These are phyloP conservation scores for Nothobranchius kuhntae DNA, from an alignment of 2,113 vertebrate genomes.

Conservation along the genomic window DNA sequence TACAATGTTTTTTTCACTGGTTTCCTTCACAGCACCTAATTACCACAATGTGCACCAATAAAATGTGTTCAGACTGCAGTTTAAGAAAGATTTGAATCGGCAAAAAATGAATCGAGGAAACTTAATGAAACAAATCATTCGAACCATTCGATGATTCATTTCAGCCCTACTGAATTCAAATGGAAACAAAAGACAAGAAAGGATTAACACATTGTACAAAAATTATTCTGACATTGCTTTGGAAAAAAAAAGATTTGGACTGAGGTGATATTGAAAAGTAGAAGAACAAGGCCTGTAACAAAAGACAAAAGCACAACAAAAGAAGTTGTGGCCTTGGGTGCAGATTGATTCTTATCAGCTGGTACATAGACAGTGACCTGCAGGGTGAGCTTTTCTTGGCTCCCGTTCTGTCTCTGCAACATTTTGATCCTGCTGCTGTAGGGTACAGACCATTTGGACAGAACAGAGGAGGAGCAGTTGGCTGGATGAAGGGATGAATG, in stretches of 20 bases:
- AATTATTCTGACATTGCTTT: conserved; percentile 44
- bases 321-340: conserved; percentile 59
- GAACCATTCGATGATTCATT: too few species aligned
- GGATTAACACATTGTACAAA: conserved; percentile 28
- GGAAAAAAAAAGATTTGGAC: conserved; percentile 38
- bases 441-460: conserved; percentile 42
- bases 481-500: conserved; percentile 26
- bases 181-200: conserved; percentile 21
- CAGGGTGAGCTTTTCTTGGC: conserved; percentile 70
- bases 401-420: conserved; percentile 62
- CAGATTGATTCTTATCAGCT: conserved; percentile 74
- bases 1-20: too few species aligned
- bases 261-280: conserved; percentile 46
- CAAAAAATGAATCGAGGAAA: too few species aligned
- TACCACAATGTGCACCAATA: too few species aligned
- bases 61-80: too few species aligned
- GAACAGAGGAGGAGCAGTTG: conserved; percentile 35
- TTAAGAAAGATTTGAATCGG: too few species aligned
- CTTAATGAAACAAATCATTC: too few species aligned
- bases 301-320: conserved; percentile 56
- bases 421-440: conserved; percentile 65
- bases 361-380: conserved; percentile 73
- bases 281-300: conserved; percentile 54
- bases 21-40: too few species aligned
- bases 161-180: conserved; percentile 8